These are phyloP conservation scores for Trogon surrucura DNA, from an alignment of 2,113 vertebrate species.

Conservation along the genomic window DNA sequence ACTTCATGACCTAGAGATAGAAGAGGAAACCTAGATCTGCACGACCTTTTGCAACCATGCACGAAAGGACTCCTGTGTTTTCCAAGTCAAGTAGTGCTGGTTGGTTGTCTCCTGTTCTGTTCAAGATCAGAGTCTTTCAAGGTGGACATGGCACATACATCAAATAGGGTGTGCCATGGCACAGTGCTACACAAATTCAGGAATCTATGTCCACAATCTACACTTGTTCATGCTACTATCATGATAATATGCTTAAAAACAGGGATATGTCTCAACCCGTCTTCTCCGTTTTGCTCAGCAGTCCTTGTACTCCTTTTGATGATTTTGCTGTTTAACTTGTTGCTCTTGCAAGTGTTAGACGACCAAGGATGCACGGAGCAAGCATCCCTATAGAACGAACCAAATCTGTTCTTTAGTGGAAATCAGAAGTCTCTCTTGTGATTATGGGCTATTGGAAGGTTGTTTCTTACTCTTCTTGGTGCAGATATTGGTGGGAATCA, in stretches of 20 bases:
- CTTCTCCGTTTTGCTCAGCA: background rate
- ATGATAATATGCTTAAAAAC: background rate
- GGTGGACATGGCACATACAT: no score
- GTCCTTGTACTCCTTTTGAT: background rate
- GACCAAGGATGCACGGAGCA: background rate
- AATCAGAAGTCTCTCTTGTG: background rate
- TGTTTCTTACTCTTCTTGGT: background rate
- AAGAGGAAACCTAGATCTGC: background rate
- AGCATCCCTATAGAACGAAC: background rate
- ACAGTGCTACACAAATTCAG: background rate
- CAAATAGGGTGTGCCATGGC: background rate
- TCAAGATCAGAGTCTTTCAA: background rate
- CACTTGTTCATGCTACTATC: background rate
- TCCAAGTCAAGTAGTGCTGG: background rate
- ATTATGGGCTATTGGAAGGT: background rate
- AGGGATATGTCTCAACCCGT: background rate
- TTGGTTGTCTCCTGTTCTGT: background rate
- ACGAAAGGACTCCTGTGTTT: background rate
- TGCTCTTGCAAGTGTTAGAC: background rate
- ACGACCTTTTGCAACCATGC: background rate
- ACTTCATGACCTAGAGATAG: background rate
- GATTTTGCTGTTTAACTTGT: background rate
- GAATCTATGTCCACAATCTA: background rate
- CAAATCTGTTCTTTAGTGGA: background rate
- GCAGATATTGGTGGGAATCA: background rate